Evolutionary conservation across 2,797 vertebrate species (phyloP).

Genomic region (Gymnodraco acuticeps): DNA sequence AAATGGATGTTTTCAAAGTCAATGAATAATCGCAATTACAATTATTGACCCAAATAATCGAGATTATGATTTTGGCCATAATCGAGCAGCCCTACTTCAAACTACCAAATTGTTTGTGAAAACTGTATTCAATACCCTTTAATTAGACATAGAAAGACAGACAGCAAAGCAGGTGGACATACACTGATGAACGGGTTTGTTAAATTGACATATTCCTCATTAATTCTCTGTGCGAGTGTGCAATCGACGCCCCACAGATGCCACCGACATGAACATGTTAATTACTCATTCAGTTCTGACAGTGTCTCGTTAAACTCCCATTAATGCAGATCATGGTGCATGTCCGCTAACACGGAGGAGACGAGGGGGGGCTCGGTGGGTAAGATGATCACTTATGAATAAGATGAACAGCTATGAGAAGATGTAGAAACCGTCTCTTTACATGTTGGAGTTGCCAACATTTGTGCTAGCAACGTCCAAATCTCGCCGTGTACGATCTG

Average conservation of each 20-base stretch:
- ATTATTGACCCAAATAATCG: no score
- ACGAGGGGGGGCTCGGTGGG: constrained; percentile 1
- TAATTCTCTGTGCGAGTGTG: constrained; percentile 18
- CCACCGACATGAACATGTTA: constrained; percentile 42
- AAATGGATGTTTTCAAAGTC: no score
- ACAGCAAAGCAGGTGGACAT: background rate
- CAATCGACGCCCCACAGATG: constrained; percentile 45
- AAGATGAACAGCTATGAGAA: constrained; percentile 24
- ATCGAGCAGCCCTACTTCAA: no score
- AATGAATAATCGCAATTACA: no score
- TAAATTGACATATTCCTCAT: constrained; percentile 32
- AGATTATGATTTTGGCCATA: no score
- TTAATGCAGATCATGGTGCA: constrained; percentile 55
- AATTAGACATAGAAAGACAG: background rate
- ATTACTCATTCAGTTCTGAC: constrained; percentile 67
- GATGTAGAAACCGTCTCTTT: constrained; percentile 9
- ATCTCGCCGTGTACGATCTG: constrained; percentile 35
- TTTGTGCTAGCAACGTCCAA: no score
- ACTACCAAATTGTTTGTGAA: no score
- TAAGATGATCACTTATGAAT: background rate
- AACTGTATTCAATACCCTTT: background rate
- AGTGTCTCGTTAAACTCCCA: constrained; percentile 65
- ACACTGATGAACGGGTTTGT: constrained; percentile 7
- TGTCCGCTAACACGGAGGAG: constrained; percentile 34
- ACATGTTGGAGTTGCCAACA: no score